Percentiles rank a stretch among this genome's conserved stretches.
Conservation (phyloP, 1,140 invertebrate genomes). For the Drosophila santomea region DNA sequence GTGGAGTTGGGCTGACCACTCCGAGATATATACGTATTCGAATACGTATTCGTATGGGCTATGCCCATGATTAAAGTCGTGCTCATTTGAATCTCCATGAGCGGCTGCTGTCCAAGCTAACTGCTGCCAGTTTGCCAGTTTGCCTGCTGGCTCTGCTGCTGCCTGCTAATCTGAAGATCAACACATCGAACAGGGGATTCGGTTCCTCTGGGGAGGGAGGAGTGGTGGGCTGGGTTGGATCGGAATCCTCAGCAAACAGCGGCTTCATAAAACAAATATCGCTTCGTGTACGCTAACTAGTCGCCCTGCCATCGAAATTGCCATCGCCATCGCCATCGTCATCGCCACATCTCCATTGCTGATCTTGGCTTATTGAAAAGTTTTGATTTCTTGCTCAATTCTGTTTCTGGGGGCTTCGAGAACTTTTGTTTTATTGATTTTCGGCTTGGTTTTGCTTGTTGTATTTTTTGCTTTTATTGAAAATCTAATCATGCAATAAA, state of each 20-base stretch:
- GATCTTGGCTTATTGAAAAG: conserved; percentile 34
- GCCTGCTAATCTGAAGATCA: conserved; percentile 83
- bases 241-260: conserved; percentile 44
- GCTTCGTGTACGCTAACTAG: conserved; percentile 74
- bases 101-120: conserved; percentile 41
- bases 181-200: conserved; percentile 56
- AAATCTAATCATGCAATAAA: conserved; percentile 83
- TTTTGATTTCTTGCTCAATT: conserved; percentile 73
- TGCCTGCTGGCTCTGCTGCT: conserved; percentile 48
- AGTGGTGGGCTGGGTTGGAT: background rate
- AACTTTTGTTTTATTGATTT: conserved; percentile 73
- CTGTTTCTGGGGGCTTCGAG: conserved; percentile 47
- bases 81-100: conserved; percentile 79
- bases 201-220: background rate
- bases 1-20: conserved; percentile 43
- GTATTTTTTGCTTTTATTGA: conserved; percentile 33
- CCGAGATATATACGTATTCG: conserved; percentile 13
- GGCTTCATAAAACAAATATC: conserved; percentile 81
- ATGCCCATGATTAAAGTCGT: conserved; percentile 71
- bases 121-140: conserved; percentile 45
- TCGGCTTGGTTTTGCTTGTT: conserved; percentile 16
- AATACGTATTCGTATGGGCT: conserved; percentile 22
- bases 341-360: conserved; percentile 28
- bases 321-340: conserved; percentile 35
- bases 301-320: conserved; percentile 44